Percentiles rank a stretch among this genome's conserved stretches.
phyloP scores from a whole-genome alignment of 2,797 vertebrate genomes.

The Varecia variegata region DNA sequence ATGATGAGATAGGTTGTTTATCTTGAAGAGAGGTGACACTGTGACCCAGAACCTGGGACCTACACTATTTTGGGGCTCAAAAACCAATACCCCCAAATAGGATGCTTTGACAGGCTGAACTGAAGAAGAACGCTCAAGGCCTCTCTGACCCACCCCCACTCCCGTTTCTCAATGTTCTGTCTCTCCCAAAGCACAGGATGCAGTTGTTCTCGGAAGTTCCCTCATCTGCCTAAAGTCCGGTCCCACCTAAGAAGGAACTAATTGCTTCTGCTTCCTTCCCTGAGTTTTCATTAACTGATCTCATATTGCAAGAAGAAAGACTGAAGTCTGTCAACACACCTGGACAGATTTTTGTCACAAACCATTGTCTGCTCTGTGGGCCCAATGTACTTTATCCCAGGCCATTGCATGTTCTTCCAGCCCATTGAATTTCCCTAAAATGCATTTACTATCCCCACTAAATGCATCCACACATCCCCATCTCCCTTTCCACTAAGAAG shows the following conservation, averaged over 20 bases:
- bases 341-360: neutral
- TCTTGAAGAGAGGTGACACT: neutral
- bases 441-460: neutral
- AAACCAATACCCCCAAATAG: neutral
- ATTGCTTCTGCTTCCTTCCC: neutral
- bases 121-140: neutral
- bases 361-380: neutral
- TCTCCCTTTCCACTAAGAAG: neutral
- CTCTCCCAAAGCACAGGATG: neutral
- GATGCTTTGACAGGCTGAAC: neutral
- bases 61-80: neutral
- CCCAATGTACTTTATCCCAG: neutral
- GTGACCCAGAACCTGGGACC: neutral
- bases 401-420: neutral
- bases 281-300: neutral
- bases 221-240: neutral
- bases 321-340: neutral
- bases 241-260: neutral
- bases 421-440: neutral
- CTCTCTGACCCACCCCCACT: neutral
- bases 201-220: neutral
- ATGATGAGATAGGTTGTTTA: neutral
- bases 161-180: neutral
- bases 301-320: neutral
- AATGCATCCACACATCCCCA: neutral